Base-by-base conservation (phyloP, 2,113 vertebrate genomes). In the Hypocryptadius cinnamomeus region DNA sequence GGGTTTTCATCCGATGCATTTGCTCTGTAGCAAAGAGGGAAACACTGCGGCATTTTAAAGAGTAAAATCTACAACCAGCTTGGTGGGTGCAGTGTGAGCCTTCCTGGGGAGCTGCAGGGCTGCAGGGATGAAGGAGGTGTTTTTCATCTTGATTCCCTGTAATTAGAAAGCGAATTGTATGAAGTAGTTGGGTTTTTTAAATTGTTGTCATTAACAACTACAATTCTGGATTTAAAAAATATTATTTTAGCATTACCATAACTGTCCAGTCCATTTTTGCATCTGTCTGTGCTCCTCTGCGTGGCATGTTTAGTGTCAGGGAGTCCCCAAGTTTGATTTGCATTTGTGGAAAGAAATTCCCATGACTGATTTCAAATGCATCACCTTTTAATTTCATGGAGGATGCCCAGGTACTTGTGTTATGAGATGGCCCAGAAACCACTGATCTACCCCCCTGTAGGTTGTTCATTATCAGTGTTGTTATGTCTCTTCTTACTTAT, bases 321-420 rank as follows among this genome's bases (percentile, higher is more conserved):
- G 59, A 83, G 83, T 90, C 66, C 83, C 83, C 68, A 48, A 2
- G 45, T 86, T 79, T 77, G 51, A 71, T 93, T 76, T 87, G 57
- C 59, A 23, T 77, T 80, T 80, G 42, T 82, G 60, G 63, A 82
- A 92, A 66, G 93, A 85, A 93, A 80, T 77, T 80, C 42, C 45
- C 35, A 30, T 35, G 48, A 48, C 3, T 77, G 68, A 45, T 88
- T 95, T 85, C 1, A 9, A 83, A 88, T 45, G 45, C 59, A 72
- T 77, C 86, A 65, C 88, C 76, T 90, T 74, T 77, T 85, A 85
- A 80, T 92, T 92, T 90, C 68, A 65, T 73, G 94, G 72, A 72
- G 72, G 50, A 42, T 93, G 91, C 59, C 33, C 64, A 72, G 91
- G 76, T 94, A 50, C 54, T 53, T 0, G 0, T 71, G 71, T 47